Percentiles rank a stretch among this genome's conserved stretches.
Evolutionary conservation across 1,140 invertebrate genomes (phyloP).

Genomic region (Papilio polyxenes): DNA sequence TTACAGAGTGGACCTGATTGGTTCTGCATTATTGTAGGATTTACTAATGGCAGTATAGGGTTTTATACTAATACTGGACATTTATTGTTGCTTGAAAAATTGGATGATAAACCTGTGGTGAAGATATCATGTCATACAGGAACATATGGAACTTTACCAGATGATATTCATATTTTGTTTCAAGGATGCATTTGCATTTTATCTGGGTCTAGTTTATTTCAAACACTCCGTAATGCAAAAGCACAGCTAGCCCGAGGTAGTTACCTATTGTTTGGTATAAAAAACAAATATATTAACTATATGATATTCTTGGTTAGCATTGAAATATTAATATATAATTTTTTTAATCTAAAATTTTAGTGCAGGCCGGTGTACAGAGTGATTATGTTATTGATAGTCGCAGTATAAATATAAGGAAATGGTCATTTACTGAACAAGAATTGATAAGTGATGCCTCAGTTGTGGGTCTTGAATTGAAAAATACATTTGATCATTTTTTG

Average conservation of each 20-base stretch:
- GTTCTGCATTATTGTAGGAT: constrained; percentile 95
- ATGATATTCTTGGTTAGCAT: background rate
- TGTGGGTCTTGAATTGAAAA: constrained; percentile 87
- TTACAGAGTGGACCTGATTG: constrained; percentile 90
- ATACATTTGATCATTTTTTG: constrained; percentile 92
- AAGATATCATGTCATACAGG: constrained; percentile 91
- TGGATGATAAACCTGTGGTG: constrained; percentile 90
- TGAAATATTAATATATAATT: constrained; percentile 15
- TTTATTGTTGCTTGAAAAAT: constrained; percentile 90
- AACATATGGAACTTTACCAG: constrained; percentile 83
- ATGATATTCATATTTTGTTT: constrained; percentile 93
- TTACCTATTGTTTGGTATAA: constrained; percentile 7
- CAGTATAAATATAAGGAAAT: constrained; percentile 87
- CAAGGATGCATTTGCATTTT: constrained; percentile 88
- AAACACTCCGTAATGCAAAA: constrained; percentile 88
- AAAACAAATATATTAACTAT: background rate
- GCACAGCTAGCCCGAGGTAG: constrained; percentile 90
- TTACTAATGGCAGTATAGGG: constrained; percentile 90
- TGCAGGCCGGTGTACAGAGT: constrained; percentile 86
- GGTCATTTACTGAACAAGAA: constrained; percentile 90
- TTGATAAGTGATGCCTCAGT: constrained; percentile 89
- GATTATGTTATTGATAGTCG: constrained; percentile 76
- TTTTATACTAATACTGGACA: constrained; percentile 95
- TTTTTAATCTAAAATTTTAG: constrained; percentile 69
- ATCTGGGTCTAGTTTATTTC: constrained; percentile 91